These are phyloP conservation scores for Tinea trinotella DNA, from an alignment of 2,888 invertebrate species.

Conservation along the genomic window DNA sequence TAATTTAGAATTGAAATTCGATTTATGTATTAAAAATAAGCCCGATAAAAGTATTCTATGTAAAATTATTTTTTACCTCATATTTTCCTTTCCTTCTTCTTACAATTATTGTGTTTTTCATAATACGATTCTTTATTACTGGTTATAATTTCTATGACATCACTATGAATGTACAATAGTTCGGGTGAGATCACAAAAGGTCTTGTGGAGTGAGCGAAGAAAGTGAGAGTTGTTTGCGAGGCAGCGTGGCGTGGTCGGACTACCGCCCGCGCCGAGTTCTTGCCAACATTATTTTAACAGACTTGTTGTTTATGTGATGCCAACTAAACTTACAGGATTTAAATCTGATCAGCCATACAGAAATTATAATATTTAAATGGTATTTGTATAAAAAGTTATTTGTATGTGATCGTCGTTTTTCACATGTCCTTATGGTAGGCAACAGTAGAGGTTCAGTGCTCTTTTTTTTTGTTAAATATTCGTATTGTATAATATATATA, in stretches of 20 bases:
- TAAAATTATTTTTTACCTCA: not conserved
- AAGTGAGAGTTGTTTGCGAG: constrained; percentile 3
- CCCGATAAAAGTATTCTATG: no score
- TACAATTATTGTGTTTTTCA: no score
- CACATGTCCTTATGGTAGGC: no score
- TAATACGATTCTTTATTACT: not conserved
- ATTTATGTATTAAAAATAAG: no score
- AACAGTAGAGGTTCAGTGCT: no score
- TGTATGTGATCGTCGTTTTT: no score
- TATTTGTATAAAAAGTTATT: not conserved
- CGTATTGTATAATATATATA: no score
- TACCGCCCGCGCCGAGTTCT: not conserved
- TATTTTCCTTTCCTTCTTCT: no score
- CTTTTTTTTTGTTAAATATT: no score
- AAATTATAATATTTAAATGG: no score
- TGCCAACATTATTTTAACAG: not conserved
- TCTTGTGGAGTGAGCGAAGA: not conserved
- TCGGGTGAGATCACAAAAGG: not conserved
- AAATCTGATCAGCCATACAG: not conserved
- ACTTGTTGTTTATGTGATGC: not conserved
- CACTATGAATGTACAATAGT: not conserved
- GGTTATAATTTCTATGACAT: not conserved
- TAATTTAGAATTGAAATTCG: not conserved
- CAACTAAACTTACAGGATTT: constrained; percentile 3
- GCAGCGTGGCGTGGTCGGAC: constrained; percentile 7